Evolutionary conservation across 2,797 vertebrate genomes (phyloP).

Genomic region (Ciconia nigra): DNA sequence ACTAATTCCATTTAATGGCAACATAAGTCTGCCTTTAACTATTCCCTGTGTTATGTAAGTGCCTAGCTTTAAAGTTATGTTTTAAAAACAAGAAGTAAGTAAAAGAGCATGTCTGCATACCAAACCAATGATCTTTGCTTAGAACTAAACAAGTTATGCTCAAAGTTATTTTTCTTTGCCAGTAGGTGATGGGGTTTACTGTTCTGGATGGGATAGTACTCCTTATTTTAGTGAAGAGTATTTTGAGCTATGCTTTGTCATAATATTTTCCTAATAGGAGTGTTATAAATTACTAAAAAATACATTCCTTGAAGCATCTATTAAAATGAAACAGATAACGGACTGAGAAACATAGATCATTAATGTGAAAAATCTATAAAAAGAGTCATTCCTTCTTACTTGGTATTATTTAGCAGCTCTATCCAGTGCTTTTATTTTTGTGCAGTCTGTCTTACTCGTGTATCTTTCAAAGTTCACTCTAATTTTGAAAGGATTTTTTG

Average conservation of each 20-base stretch:
- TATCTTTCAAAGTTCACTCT: constrained; percentile 49
- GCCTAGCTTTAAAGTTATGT: not conserved
- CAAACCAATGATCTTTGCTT: not conserved
- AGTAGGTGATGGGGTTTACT: not conserved
- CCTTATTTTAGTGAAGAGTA: constrained; percentile 26
- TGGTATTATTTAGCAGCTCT: constrained; percentile 16
- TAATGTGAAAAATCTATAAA: constrained; percentile 28
- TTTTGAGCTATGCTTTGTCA: constrained; percentile 36
- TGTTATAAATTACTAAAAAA: constrained; percentile 1
- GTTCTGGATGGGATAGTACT: not conserved
- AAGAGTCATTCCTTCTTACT: not conserved
- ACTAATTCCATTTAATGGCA: not conserved
- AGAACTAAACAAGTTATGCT: not conserved
- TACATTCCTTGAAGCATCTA: not conserved
- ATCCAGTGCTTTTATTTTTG: constrained; percentile 20
- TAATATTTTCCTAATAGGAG: not conserved
- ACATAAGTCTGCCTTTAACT: not conserved
- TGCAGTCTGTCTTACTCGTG: not conserved
- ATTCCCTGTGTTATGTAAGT: constrained; percentile 6
- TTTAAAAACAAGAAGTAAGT: constrained; percentile 31
- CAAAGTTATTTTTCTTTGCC: not conserved
- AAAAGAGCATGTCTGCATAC: constrained; percentile 20
- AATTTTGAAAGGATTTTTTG: constrained; percentile 63
- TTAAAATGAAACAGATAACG: constrained; percentile 7
- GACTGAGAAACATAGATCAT: not conserved